These are phyloP conservation scores for Tokudaia tokunoshimensis DNA, from an alignment of 2,797 vertebrate genomes.

Conservation along the genomic window DNA sequence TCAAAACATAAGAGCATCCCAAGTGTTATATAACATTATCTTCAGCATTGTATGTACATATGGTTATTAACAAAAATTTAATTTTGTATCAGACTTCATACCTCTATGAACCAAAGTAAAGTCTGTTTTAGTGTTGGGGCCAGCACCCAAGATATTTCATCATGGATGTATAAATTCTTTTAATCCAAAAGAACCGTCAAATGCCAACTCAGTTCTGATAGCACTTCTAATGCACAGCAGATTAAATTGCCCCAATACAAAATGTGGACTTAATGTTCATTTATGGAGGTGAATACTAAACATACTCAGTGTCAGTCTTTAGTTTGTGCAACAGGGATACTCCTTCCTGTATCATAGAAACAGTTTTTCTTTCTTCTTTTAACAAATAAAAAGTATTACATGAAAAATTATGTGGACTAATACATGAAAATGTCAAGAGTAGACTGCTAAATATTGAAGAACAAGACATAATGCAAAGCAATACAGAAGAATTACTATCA, in stretches of 20 bases:
- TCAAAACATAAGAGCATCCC: background rate
- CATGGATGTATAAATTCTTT: background rate
- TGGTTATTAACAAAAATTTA: background rate
- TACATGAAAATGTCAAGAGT: background rate
- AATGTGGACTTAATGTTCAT: background rate
- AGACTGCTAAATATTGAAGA: background rate
- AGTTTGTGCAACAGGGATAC: background rate
- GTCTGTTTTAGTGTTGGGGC: background rate
- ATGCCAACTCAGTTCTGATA: background rate
- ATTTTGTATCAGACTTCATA: background rate
- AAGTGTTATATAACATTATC: background rate
- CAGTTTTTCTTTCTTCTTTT: background rate
- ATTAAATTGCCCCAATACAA: background rate
- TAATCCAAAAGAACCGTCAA: background rate
- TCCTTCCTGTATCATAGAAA: background rate
- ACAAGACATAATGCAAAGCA: background rate
- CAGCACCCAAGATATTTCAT: background rate
- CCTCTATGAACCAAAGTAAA: background rate
- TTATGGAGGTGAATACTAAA: slow-evolving; percentile 9
- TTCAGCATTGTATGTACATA: background rate
- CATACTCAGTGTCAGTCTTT: background rate
- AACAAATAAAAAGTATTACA: background rate
- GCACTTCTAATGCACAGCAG: background rate
- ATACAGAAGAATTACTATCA: background rate
- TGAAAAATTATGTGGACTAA: background rate